Evolutionary conservation across 30 jellyfish, hydroid and myxozoan genomes (phyloP).

Genomic region (Calvadosia cruxmelitensis): DNA sequence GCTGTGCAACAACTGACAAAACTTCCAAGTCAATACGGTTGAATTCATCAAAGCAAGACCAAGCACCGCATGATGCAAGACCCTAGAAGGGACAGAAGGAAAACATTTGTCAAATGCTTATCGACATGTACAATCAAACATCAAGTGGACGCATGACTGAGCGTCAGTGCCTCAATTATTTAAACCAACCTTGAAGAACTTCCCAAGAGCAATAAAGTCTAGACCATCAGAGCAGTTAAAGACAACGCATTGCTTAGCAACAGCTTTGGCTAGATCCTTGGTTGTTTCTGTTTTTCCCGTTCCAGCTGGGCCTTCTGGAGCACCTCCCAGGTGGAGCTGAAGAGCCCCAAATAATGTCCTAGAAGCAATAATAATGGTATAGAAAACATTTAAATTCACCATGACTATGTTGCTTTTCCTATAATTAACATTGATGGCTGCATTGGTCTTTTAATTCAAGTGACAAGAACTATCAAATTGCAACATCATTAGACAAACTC

Average conservation of each 20-base stretch:
- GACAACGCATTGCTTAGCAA: constrained; percentile 94
- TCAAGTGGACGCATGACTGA: too few relatives aligned
- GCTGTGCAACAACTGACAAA: constrained; percentile 94
- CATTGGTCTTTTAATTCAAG: too few relatives aligned
- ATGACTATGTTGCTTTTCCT: background rate
- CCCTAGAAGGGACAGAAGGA: constrained; percentile 47
- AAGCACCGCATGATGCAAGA: constrained; percentile 95
- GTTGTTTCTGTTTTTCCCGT: constrained; percentile 97
- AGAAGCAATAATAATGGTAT: background rate
- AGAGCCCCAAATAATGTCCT: constrained; percentile 93
- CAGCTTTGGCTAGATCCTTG: constrained; percentile 96
- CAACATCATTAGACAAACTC: too few relatives aligned
- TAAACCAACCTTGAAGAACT: constrained; percentile 88
- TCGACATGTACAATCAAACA: background rate
- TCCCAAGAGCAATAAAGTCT: constrained; percentile 89
- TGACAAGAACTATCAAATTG: too few relatives aligned
- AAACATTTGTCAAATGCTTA: background rate
- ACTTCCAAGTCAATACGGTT: constrained; percentile 93
- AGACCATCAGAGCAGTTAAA: constrained; percentile 96
- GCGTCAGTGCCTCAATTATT: too few relatives aligned
- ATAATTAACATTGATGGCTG: too few relatives aligned
- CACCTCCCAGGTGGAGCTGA: constrained; percentile 96
- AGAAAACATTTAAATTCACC: background rate
- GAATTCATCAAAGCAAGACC: constrained; percentile 98
- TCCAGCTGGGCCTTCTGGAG: constrained; percentile 99